Base-by-base conservation (phyloP, 2,797 vertebrate species). In the Muraenolepis orangiensis region DNA sequence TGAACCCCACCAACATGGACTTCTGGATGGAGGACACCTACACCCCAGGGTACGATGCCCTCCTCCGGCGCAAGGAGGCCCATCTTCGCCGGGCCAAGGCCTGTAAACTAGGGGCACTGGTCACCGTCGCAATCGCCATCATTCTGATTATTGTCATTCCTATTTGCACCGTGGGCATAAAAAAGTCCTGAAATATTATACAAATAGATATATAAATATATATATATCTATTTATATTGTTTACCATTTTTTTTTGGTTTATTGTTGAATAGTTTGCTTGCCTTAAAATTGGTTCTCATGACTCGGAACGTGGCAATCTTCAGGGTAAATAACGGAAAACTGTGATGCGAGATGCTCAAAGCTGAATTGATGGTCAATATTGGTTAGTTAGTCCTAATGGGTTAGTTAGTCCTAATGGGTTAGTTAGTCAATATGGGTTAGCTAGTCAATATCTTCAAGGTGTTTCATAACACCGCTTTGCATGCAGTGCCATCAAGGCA, bases 1-100 rank as follows among this genome's bases (percentile, higher is more conserved):
- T 98, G 76, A 97, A 98, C 77, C 96, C 97, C 30, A 98, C 97
- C 92, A 96, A 98, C 91, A 87, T 98, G 76, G 96, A 98, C 80
- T 98, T 96, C 81, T 98, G 97, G 97, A 96, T 97, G 96, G 97
- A 98, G 72, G 96, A 97, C 81, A 96, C 97, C 81, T 97, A 97
- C 73, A 96, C 95, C 3, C 97, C 96, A 0, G 96, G 96, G 80
- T 97, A 97, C 0, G 96, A 96, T 72, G 96, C 94, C 0, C 84
- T 98, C 34, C 89, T 98, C 72, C 95, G 96, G 80, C 95, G 95
- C 76, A 97, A 97, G 74, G 96, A 97, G 80, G 97, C 96, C 0
- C 91, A 95, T 84, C 95, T 95, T 84, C 92, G 96, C 73, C 93
- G 95, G 68, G 94, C 93, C 28, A 97, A 95, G 88, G 89, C 94